These are phyloP conservation scores for Calliopsis andreniformis DNA, from an alignment of 1,140 invertebrate genomes.

Conservation along the genomic window DNA sequence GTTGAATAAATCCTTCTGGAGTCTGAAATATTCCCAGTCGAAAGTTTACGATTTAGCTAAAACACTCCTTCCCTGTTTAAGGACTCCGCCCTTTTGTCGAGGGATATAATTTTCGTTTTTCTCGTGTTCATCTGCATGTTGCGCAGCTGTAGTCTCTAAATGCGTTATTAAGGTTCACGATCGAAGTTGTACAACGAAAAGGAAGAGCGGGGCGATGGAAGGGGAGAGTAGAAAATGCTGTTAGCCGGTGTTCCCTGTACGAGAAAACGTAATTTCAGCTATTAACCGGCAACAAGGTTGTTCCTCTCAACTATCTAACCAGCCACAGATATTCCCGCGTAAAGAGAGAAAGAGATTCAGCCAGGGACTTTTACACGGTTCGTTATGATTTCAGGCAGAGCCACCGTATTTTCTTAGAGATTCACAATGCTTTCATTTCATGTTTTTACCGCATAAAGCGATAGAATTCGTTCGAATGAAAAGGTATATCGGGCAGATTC, in stretches of 20 bases:
- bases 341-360: constrained; percentile 55
- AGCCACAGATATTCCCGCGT: constrained; percentile 46
- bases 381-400: constrained; percentile 52
- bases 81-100: not conserved
- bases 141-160: constrained; percentile 30
- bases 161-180: constrained; percentile 39
- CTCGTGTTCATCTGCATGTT: not conserved
- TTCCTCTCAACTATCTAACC: constrained; percentile 54
- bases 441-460: constrained; percentile 39
- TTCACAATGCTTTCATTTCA: constrained; percentile 27
- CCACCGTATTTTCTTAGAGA: constrained; percentile 47
- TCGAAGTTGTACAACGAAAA: constrained; percentile 34
- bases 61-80: too few relatives aligned
- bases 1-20: too few relatives aligned
- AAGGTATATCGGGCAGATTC: not conserved
- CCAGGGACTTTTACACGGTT: constrained; percentile 48
- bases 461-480: constrained; percentile 28
- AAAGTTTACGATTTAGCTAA: not conserved
- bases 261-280: constrained; percentile 63
- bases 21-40: not conserved
- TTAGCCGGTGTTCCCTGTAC: constrained; percentile 44
- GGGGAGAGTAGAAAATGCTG: constrained; percentile 37
- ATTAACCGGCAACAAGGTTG: constrained; percentile 61
- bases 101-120: not conserved
- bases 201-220: not conserved